Evolutionary conservation across 2,888 invertebrate species (phyloP), one percentile per base, ranked within the genome.

Genomic region (Listrodromus nycthemerus): DNA sequence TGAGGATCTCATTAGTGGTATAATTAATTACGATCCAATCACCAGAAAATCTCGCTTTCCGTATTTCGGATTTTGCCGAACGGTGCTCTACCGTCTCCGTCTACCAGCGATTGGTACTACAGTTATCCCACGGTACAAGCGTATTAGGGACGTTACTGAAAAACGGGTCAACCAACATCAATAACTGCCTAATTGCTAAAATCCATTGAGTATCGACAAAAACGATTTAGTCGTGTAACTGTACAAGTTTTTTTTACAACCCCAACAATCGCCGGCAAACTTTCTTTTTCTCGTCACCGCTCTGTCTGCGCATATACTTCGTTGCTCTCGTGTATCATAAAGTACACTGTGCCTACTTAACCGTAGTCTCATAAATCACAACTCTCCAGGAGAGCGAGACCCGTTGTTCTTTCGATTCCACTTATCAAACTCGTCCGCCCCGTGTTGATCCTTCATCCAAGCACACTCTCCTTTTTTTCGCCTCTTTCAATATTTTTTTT

Each of bases 1-100:
- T 86, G 82, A 87, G 86, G 82, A 77, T 84, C 88, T 90, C 89
- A 89, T 90, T 91, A 90, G 88, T 84, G 86, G 81, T 81, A 86
- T 84, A 87, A 90, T 89, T 90, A 89, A 91, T 89, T 89, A 78
- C 63, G 70, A 83, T 78, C 79, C 81, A 79, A 81, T 76, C 79
- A 55, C 75, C 83, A 81, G 79, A 76, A 83, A 85, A 80, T 80
- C 66, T 76, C 65, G 30, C 41, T 30, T 78, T 19, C 30, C 55
- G 21, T n/a, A 55, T 19, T 33, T 81, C 65, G n/a, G 45, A 52
- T 16, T 24, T 30, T 63, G 48, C 27, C 7, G 27, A 61, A 27
- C 61, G 61, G 13, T n/a, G 73, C 48, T 41, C 27, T 4, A 13
- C 19, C 55, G 19, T 41, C 41, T 7, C 33, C 33, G 27, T 33